Evolutionary conservation across 2,113 vertebrate species (phyloP), one percentile per base, ranked within the genome.

Genomic region (Furnarius figulus): DNA sequence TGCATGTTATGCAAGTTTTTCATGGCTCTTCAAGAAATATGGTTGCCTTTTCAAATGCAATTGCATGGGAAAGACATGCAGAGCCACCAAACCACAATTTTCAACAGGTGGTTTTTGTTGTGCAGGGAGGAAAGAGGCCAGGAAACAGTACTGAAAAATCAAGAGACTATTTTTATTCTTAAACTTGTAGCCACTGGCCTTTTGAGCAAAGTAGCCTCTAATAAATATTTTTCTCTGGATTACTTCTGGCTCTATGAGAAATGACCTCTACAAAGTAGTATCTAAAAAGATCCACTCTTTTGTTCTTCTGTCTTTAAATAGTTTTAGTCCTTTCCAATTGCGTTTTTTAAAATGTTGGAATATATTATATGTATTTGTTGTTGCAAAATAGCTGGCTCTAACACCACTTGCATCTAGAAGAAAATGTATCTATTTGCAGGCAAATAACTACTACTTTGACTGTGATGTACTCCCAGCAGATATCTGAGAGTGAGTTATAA

Each of bases 341-440:
- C 59, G 46, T 8, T 77, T 93, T 92, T 87, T 30, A 23, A 97
- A 85, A 73, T 87, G 66, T 87, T 80, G 67, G 67, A 71, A 80
- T 88, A 53, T 80, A 47, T 91, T 84, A 18, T 90, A 73, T 93
- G 18, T 85, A 83, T 93, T 75, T 87, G 55, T 81, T 94, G 88
- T 95, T 97, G 94, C 84, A 83, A 63, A 89, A 82, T 86, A 95
- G 75, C 88, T 95, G 90, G 56, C 90, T 94, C 74, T 93, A 97
- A 88, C 89, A 90, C 55, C 70, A 89, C 73, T 94, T 95, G 71
- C 92, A 92, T 92, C 80, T 95, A 97, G 89, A 93, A 81, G 84
- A 96, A 95, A 96, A 90, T 58, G 39, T 96, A 91, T 83, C 75
- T 95, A 82, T 91, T 95, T 97, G 93, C 95, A 96, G 92, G 96